Conservation (phyloP, 2,113 vertebrate species). For the Heloderma charlesbogerti region DNA sequence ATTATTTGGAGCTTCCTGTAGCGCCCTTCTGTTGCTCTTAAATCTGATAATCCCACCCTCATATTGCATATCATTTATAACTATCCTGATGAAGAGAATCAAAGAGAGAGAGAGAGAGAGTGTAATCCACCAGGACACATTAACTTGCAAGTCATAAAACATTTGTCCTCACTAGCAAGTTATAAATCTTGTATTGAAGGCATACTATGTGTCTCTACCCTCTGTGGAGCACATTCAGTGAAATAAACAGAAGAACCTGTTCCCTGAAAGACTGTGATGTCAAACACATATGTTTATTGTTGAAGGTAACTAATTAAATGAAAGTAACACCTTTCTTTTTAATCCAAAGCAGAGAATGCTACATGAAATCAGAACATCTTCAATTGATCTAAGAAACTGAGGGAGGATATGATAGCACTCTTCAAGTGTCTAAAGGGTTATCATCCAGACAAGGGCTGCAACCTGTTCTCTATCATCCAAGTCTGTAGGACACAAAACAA, state of each 20-base stretch:
- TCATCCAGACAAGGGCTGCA: no score
- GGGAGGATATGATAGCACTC: no score
- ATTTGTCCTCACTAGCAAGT: conserved; percentile 67
- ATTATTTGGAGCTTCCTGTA: conserved; percentile 60
- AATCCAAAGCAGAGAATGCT: conserved; percentile 19
- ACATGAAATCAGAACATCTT: conserved; percentile 23
- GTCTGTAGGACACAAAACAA: no score
- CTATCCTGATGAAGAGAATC: conserved; percentile 64
- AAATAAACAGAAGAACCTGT: conserved; percentile 49
- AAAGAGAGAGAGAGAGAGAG: conserved; percentile 66
- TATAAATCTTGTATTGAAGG: conserved; percentile 69
- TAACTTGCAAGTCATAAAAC: conserved; percentile 77
- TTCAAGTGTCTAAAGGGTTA: no score
- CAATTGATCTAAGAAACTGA: conserved; percentile 34
- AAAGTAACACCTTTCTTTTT: conserved; percentile 24
- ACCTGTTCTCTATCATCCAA: no score
- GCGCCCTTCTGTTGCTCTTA: conserved; percentile 45
- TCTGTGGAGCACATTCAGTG: conserved; percentile 53
- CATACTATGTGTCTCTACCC: conserved; percentile 61
- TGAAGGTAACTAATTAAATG: conserved; percentile 40
- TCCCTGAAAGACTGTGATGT: conserved; percentile 43
- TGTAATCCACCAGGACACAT: conserved; percentile 70
- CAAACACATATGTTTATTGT: conserved; percentile 54
- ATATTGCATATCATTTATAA: conserved; percentile 64
- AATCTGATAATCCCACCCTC: conserved; percentile 62